Percentiles rank a stretch among this genome's conserved stretches.
Conservation (phyloP, 2,113 vertebrate genomes). For the Calidris pygmaea region DNA sequence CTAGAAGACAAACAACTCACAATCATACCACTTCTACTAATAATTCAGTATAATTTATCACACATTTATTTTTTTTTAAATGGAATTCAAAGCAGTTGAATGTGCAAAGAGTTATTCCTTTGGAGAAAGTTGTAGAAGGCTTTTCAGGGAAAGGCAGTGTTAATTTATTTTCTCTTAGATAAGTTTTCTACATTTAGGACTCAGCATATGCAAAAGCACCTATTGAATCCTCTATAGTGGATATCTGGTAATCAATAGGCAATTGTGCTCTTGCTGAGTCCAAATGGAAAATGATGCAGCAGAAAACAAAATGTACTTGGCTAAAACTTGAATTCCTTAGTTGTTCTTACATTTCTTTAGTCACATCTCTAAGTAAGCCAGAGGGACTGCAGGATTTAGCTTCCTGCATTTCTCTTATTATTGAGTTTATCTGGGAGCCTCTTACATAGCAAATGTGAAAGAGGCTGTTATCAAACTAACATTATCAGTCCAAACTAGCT, state of each 20-base stretch:
- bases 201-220: conserved; percentile 46
- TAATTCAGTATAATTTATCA: background rate
- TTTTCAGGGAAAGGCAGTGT: background rate
- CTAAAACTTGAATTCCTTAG: background rate
- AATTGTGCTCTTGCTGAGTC: conserved; percentile 46
- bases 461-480: background rate
- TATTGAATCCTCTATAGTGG: conserved; percentile 18
- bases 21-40: background rate
- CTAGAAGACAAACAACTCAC: background rate
- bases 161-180: background rate
- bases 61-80: background rate
- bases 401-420: background rate
- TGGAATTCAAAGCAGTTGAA: background rate
- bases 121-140: background rate
- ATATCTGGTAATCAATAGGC: conserved; percentile 47
- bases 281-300: conserved; percentile 52
- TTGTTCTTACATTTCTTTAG: background rate
- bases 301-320: conserved; percentile 30
- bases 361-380: background rate
- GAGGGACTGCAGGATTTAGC: background rate
- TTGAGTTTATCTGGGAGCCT: background rate
- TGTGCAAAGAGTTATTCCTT: background rate
- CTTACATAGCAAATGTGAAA: background rate
- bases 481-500: background rate
- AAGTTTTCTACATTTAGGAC: background rate